phyloP scores from a whole-genome alignment of 2,113 vertebrate genomes.

The Pedetes capensis region DNA sequence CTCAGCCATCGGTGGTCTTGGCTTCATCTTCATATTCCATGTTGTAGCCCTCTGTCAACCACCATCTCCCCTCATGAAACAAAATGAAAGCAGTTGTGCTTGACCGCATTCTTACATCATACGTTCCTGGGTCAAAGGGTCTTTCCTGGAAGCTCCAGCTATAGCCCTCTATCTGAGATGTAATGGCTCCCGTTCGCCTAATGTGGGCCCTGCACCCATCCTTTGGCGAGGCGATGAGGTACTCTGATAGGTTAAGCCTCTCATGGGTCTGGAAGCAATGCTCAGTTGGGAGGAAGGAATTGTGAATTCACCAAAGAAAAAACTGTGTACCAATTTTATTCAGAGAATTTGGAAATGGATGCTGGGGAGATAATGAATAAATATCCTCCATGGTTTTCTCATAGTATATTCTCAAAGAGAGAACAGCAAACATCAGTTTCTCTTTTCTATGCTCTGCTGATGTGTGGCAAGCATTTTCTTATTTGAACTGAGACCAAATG shows the following conservation, averaged over 20 bases:
- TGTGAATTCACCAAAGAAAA: not conserved
- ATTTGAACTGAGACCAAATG: not conserved
- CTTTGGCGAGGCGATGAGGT: not conserved
- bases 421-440: accelerated
- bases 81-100: not conserved
- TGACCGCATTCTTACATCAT: not conserved
- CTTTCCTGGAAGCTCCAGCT: not conserved
- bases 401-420: accelerated
- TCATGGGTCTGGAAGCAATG: not conserved
- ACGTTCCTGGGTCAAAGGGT: not conserved
- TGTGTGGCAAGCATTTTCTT: not conserved
- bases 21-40: not conserved
- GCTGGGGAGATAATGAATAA: too few species aligned
- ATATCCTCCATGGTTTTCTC: not conserved
- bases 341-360: not conserved
- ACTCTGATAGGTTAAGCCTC: not conserved
- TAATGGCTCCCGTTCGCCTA: not conserved
- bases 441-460: not conserved
- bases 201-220: too few species aligned
- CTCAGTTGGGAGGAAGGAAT: accelerated
- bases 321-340: not conserved
- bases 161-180: not conserved
- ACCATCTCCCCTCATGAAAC: not conserved
- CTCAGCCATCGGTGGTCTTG: not conserved
- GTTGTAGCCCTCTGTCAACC: not conserved